Base-by-base conservation (phyloP, 2,888 invertebrate species). In the Gymnocheta viridis region DNA sequence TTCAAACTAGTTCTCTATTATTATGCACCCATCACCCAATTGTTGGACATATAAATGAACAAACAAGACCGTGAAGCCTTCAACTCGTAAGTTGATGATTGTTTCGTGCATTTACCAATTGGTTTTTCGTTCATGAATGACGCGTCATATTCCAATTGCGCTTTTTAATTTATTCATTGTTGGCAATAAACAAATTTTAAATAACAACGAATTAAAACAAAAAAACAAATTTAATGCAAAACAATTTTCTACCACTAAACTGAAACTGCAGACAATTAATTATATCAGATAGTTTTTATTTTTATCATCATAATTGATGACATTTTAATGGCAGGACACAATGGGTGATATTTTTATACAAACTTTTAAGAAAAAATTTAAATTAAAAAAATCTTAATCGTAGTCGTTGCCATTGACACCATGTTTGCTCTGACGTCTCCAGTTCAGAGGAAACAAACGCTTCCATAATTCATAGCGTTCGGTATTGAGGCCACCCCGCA, bases 391-490 rank as follows among this genome's bases (percentile, higher is more conserved):
- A 62, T 51, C 60, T 72, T 67, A 80, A 27, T 87, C 87, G 78
- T 89, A 89, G 24, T 89, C 87, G n/a, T 86, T 62, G 22, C 0
- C 56, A 4, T 82, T 66, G 60, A 85, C 85, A 38, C 85, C 86
- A 44, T 88, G 85, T 86, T 90, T 90, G 51, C 89, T 91, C 78
- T 89, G 89, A 12, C 91, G 89, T 1, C 90, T 88, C 91, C 90
- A 91, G 82, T 90, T 89, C 1, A 92, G 85, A 0, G 92, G 92
- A 32, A 92, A 92, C 7, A 92, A 76, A 5, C 88, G 89, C 73
- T 91, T 90, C 92, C 92, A 92, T 41, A 92, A 83, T 44, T 89
- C 89, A 85, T 89, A 92, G 1, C 92, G 90, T 22, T 88, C 89
- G 6, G 87, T 87, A 82, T 91, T 90, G 5, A 92, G 88, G 12